These are phyloP conservation scores for Orussus abietinus DNA, from an alignment of 1,140 invertebrate genomes.

Conservation along the genomic window DNA sequence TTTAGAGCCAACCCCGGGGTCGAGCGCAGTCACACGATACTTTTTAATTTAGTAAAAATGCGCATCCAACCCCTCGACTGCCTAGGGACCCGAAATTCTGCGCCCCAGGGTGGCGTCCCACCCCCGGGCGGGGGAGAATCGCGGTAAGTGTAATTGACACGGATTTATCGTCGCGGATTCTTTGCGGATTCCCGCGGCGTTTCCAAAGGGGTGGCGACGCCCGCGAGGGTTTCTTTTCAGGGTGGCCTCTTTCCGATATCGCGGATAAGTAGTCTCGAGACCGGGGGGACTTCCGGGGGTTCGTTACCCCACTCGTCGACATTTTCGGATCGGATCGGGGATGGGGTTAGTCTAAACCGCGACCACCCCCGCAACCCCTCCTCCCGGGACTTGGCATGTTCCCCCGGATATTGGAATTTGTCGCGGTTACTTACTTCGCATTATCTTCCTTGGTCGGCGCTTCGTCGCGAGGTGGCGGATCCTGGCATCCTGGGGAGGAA, in stretches of 20 bases:
- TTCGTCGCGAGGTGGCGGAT: no score
- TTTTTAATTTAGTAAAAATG: constrained; percentile 56
- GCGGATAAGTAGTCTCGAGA: no score
- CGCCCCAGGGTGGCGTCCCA: constrained; percentile 15
- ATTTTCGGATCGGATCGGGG: no score
- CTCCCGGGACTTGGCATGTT: no score
- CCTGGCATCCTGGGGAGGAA: no score
- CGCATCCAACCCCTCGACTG: constrained; percentile 45
- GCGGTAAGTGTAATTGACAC: constrained; percentile 39
- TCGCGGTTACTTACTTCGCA: constrained; percentile 53
- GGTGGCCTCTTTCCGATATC: no score
- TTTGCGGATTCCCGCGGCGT: neutral
- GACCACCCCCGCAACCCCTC: no score
- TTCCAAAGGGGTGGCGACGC: neutral
- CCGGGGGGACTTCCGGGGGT: no score
- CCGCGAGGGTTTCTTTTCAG: no score
- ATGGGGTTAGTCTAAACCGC: no score
- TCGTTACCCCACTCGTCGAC: no score
- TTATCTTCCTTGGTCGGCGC: constrained; percentile 49
- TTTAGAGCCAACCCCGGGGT: constrained; percentile 38
- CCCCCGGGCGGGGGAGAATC: constrained; percentile 13
- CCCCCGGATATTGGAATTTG: constrained; percentile 54
- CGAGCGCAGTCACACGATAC: constrained; percentile 49
- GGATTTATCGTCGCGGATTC: constrained; percentile 33
- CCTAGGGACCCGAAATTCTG: no score